A percentile compares a stretch with the other conserved stretches of the same genome.
phyloP scores from a whole-genome alignment of 1,140 invertebrate genomes.

The Antheraea mylitta region DNA sequence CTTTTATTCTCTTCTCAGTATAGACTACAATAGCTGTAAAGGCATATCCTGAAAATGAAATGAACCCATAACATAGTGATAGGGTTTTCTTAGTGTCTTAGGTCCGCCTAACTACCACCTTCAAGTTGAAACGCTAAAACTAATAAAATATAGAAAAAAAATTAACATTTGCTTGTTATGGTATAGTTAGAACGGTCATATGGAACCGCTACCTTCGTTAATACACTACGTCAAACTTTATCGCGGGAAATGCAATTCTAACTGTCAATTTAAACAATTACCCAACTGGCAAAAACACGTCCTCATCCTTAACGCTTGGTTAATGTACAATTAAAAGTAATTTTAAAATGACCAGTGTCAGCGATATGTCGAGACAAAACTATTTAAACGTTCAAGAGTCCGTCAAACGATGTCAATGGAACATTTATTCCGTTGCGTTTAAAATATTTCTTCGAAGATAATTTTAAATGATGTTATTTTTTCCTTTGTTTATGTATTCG shows the following conservation, averaged over 20 bases:
- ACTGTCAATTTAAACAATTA: conserved; percentile 5
- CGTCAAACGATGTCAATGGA: background rate
- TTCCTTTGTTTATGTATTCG: background rate
- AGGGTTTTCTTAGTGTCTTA: too few relatives aligned
- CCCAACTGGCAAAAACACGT: background rate
- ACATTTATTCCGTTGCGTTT: background rate
- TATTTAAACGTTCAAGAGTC: background rate
- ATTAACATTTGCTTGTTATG: too few relatives aligned
- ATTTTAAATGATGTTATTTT: background rate
- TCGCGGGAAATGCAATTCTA: background rate
- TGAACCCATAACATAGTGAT: too few relatives aligned
- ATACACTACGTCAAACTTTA: background rate
- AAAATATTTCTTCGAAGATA: background rate
- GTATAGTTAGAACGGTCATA: too few relatives aligned
- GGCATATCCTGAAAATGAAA: too few relatives aligned
- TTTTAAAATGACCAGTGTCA: conserved; percentile 1
- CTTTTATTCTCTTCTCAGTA: too few relatives aligned
- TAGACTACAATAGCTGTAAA: too few relatives aligned
- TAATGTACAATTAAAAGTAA: conserved; percentile 1
- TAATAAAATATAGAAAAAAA: too few relatives aligned
- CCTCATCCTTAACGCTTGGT: background rate
- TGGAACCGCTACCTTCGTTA: too few relatives aligned
- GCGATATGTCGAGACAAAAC: background rate
- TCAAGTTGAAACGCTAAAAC: too few relatives aligned
- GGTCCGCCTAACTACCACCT: too few relatives aligned